Evolutionary conservation across 2,797 vertebrate species (phyloP), one percentile per base, ranked within the genome.

Genomic region (Decapterus maruadsi): DNA sequence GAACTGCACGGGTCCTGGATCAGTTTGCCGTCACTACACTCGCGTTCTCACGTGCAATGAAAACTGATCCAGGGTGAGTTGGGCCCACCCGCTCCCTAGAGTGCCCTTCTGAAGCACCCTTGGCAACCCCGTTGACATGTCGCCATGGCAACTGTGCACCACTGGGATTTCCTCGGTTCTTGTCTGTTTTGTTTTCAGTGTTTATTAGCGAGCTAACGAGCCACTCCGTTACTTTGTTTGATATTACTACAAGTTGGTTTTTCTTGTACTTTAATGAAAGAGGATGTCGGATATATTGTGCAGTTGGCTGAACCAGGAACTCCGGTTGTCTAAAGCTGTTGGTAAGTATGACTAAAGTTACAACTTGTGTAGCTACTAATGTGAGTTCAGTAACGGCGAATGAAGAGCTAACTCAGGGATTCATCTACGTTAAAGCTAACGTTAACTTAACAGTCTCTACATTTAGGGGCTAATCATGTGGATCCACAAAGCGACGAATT

Each of bases 261-360:
- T 6, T 42, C 29, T 51, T 38, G 4, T 51, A 46, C 3, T 17
- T 29, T 12, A 22, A 12, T 12, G 17, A 7, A 14, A 64, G 14
- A 88, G 68, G 1, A 99, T 99, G 98, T 95, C 97, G 8, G 94
- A 94, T 46, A 95, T 97, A 58, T 81, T 99, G 74, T 97, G 96
- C 84, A 91, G 90, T 81, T 99, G 97, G 97, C 92, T 99, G 63
- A 99, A 99, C 88, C 80, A 89, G 16, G 96, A 98, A 74, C 84
- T 99, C 73, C 94, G 88, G 70, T 89, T 98, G 58, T 98, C 97
- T 31, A 95, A 93, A 90, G 77, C 77, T 6, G 90, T 99, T 42
- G 96, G 98, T 99, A 89, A 96, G 97, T 92, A 54, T 46, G 12
- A 61, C 8, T 26, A 1, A 50, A 51, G 8, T 72, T 16, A 26